Conservation (phyloP, 2,113 vertebrate species). For the Coptodon bakossiorum region DNA sequence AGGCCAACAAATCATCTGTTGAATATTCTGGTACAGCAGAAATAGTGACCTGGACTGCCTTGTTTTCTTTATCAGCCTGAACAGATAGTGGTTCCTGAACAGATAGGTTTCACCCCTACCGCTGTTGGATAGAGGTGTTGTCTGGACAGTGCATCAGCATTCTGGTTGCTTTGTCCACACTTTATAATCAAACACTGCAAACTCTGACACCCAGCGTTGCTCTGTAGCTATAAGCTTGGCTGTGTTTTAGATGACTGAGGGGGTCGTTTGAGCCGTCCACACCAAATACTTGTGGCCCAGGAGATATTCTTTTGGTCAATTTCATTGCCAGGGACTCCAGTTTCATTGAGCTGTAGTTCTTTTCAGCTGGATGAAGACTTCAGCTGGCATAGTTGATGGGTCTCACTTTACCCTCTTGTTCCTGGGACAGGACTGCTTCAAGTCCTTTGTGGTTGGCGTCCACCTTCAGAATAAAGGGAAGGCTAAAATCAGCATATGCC, state of each 20-base stretch:
- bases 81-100: background rate
- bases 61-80: background rate
- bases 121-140: background rate
- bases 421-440: background rate
- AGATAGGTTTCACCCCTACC: background rate
- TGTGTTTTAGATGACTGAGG: background rate
- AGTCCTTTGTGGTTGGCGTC: background rate
- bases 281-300: background rate
- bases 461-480: background rate
- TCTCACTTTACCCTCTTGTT: background rate
- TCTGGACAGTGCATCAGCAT: background rate
- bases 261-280: background rate
- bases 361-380: background rate
- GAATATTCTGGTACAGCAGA: background rate
- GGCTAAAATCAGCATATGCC: background rate
- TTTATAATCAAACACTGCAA: background rate
- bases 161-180: background rate
- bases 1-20: background rate
- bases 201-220: background rate
- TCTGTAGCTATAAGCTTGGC: background rate
- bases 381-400: background rate
- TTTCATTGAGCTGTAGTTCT: background rate
- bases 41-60: background rate
- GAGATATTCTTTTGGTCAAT: background rate
- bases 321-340: background rate